phyloP scores from a whole-genome alignment of 2,113 vertebrate species.

The Poeciliopsis turrubarensis region DNA sequence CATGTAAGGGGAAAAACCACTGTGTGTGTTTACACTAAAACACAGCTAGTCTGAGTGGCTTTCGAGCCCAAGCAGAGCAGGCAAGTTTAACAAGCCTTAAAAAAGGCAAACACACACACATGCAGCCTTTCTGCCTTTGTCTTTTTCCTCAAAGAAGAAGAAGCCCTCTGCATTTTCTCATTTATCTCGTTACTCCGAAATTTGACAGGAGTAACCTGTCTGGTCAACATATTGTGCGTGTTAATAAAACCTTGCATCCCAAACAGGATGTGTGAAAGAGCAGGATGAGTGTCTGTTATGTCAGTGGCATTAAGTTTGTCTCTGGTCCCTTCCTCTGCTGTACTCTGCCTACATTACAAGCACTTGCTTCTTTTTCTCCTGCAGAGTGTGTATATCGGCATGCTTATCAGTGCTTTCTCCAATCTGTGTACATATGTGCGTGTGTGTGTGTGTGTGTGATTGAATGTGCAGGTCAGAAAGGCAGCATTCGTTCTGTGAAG shows the following conservation, averaged over 20 bases:
- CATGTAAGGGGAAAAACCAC: slow-evolving; percentile 82
- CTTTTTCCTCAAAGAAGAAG: slow-evolving; percentile 18
- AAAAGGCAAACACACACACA: slow-evolving; percentile 47
- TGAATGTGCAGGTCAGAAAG: slow-evolving; percentile 66
- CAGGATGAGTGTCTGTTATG: slow-evolving; percentile 33
- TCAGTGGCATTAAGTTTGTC: slow-evolving; percentile 38
- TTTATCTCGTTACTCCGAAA: slow-evolving; percentile 24
- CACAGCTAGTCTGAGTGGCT: slow-evolving; percentile 73
- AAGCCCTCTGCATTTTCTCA: neutral
- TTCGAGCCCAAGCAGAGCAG: slow-evolving; percentile 69
- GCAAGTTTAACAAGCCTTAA: slow-evolving; percentile 69
- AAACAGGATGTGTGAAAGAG: slow-evolving; percentile 13
- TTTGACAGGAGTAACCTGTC: neutral
- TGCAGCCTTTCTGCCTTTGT: slow-evolving; percentile 15
- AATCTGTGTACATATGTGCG: slow-evolving; percentile 8
- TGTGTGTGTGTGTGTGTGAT: slow-evolving; percentile 17
- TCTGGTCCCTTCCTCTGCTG: slow-evolving; percentile 27
- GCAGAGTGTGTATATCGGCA: slow-evolving; percentile 24
- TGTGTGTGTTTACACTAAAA: slow-evolving; percentile 80
- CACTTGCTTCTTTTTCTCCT: slow-evolving; percentile 46
- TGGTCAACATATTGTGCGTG: slow-evolving; percentile 2
- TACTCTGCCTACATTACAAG: slow-evolving; percentile 62
- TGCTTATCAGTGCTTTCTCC: neutral
- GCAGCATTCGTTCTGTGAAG: slow-evolving; percentile 80
- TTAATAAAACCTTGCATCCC: neutral